Evolutionary conservation across 2,797 vertebrate genomes (phyloP), one percentile per base, ranked within the genome.

Genomic region (Knipowitschia caucasica): DNA sequence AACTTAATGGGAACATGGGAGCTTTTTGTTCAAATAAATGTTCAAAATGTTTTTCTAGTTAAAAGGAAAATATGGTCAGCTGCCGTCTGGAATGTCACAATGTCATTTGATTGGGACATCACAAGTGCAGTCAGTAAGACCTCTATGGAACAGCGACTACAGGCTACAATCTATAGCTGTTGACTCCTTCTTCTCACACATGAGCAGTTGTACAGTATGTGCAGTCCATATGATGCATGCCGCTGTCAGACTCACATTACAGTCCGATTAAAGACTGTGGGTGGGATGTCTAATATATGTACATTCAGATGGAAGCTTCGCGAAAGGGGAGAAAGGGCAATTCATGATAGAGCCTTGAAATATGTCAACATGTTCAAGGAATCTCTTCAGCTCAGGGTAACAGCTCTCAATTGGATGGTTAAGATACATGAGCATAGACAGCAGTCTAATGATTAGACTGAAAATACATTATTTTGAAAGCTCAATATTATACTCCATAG

Each of bases 251-350:
- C 61, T 65, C 64, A 62, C 68, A 85, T 86, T 78, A 73, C 76
- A 71, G 73, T 69, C 77, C 72, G 73, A 39, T 71, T 78, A 75
- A 69, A 57, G 56, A 60, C 77, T 64, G 36, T 66, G 62, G 65
- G 75, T 62, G 74, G 70, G 76, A 59, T 63, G 68, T 75, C 59
- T 84, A 77, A 83, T 84, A 77, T n/a, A 71, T 67, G 72, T 61
- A 53, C 54, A 50, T 62, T 70, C 59, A 64, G 54, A 71, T 49
- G 49, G 59, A 42, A 59, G 69, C 61, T 56, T 51, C 53, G 52
- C 51, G 67, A 36, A 53, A 63, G 43, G 25, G 21, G 53, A 50
- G 55, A 45, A n/a, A 30, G 51, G 23, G 50, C 44, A 54, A 47
- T 69, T 79, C 70, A 70, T 56, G 52, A 11, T 39, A 38, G 69